A percentile compares a stretch with the other conserved stretches of the same genome.
phyloP scores from a whole-genome alignment of 2,888 invertebrate species.

The Ophonus ardosiacus region DNA sequence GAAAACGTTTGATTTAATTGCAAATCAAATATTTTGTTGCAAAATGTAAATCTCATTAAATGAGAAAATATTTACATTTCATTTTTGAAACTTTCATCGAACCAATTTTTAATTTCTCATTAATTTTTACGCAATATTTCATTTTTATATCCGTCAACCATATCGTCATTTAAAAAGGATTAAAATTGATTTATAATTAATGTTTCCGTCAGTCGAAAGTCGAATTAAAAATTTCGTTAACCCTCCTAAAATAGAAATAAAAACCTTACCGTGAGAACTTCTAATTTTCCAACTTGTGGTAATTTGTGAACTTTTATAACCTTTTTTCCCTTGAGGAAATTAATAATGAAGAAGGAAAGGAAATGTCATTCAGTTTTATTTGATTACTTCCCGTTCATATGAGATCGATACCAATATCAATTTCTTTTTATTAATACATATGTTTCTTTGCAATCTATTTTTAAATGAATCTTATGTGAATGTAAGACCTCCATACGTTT shows the following conservation, averaged over 20 bases:
- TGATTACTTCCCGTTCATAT: background rate
- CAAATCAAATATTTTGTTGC: background rate
- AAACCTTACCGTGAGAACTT: no score
- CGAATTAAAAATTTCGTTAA: no score
- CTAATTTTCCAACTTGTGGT: no score
- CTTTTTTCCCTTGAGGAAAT: background rate
- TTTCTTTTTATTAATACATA: background rate
- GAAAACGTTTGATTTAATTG: background rate
- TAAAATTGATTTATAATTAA: background rate
- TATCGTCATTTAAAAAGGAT: background rate
- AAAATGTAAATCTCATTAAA: background rate
- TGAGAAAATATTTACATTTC: background rate
- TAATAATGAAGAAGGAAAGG: background rate
- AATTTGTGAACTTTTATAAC: no score
- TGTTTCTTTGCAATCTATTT: background rate
- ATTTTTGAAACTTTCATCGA: background rate
- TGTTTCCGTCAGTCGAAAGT: no score
- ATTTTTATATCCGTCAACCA: background rate
- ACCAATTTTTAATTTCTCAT: background rate
- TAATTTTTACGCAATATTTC: background rate
- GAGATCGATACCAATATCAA: background rate
- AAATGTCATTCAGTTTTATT: background rate
- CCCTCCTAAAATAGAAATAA: no score
- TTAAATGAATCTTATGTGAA: background rate
- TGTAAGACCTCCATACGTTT: background rate